Evolutionary conservation across 2,113 vertebrate species (phyloP), one percentile per base, ranked within the genome.

Genomic region (Circaetus gallicus): DNA sequence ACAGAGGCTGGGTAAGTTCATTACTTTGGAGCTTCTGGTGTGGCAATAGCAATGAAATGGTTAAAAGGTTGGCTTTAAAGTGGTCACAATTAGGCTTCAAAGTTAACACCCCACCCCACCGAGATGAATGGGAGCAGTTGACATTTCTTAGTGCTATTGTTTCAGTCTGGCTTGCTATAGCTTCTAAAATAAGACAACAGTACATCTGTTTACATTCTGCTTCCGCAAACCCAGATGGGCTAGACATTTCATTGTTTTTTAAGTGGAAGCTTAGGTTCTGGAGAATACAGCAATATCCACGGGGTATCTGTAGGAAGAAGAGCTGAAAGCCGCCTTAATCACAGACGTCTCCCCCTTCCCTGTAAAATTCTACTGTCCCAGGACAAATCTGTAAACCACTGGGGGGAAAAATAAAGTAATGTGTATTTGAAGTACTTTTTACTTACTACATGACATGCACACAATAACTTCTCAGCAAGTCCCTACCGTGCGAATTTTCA

Each of bases 161-260:
- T 98, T 97, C 95, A 96, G 90, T 93, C 91, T 96, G 96, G 86
- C 87, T 96, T 96, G 87, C 89, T 94, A 83, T 93, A 95, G 96
- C 91, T 97, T 96, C 97, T 97, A 97, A 97, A 97, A 97, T 94
- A 97, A 97, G 97, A 95, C 95, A 97, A 96, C 91, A 95, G 96
- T 96, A 95, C 97, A 97, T 97, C 97, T 97, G 97, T 97, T 97
- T 97, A 97, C 95, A 97, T 96, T 96, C 91, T 95, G 90, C 97
- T 97, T 97, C 97, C 72, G 70, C 90, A 96, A 93, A 92, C 88
- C 95, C 97, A 97, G 96, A 97, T 97, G 97, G 95, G 86, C 93
- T 94, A 84, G 89, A 91, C 97, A 89, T 92, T 91, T 95, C 94
- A 93, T 96, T 95, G 95, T 92, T 95, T 96, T 93, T 93, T 81